Conservation (phyloP, 1,140 invertebrate species). For the Eurosta solidaginis region DNA sequence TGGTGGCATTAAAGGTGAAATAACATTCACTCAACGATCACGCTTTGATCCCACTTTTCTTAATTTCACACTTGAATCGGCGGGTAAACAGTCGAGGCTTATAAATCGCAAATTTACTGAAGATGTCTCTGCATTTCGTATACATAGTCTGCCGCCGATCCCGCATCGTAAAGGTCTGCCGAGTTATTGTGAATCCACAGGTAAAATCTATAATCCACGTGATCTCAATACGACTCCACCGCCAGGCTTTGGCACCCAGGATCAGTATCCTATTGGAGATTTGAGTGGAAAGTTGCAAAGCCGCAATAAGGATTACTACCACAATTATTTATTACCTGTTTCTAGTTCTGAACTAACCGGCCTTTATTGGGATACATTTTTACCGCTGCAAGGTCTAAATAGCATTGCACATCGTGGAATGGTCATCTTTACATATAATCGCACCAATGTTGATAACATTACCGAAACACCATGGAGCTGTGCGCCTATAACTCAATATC, state of each 20-base stretch:
- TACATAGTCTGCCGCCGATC: slow-evolving; percentile 72
- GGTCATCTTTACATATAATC: slow-evolving; percentile 76
- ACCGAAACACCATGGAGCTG: slow-evolving; percentile 72
- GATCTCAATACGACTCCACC: slow-evolving; percentile 68
- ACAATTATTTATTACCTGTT: slow-evolving; percentile 69
- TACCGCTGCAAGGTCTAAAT: slow-evolving; percentile 80
- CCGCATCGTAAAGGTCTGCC: slow-evolving; percentile 62
- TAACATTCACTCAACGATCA: slow-evolving; percentile 80
- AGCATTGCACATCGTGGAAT: slow-evolving; percentile 82
- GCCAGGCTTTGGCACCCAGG: slow-evolving; percentile 76
- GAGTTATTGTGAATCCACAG: slow-evolving; percentile 69
- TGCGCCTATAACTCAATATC: slow-evolving; percentile 68
- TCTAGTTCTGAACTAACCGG: slow-evolving; percentile 72
- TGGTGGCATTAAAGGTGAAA: slow-evolving; percentile 79
- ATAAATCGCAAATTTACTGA: slow-evolving; percentile 59
- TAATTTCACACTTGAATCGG: slow-evolving; percentile 70
- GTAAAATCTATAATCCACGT: slow-evolving; percentile 72
- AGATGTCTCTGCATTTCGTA: slow-evolving; percentile 66
- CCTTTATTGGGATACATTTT: slow-evolving; percentile 80
- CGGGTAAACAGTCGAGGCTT: slow-evolving; percentile 36
- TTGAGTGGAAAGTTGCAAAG: slow-evolving; percentile 85
- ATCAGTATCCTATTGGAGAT: slow-evolving; percentile 87
- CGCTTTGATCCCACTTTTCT: slow-evolving; percentile 84
- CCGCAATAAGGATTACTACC: slow-evolving; percentile 71
- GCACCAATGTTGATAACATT: slow-evolving; percentile 60